Base-by-base conservation (phyloP, 2,113 vertebrate genomes). In the Polypterus senegalus region DNA sequence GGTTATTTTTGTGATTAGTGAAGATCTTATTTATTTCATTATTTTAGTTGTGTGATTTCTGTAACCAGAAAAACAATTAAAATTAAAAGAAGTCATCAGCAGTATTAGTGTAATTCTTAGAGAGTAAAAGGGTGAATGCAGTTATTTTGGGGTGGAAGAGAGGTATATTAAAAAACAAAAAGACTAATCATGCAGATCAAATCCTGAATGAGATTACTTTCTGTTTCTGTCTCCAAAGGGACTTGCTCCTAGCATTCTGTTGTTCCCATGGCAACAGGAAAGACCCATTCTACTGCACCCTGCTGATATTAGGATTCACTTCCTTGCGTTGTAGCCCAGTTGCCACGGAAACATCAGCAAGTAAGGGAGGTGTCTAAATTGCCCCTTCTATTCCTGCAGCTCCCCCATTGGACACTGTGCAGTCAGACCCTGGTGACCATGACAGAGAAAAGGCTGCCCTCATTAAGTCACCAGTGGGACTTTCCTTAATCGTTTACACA, bases 331-430 rank as follows among this genome's bases (percentile, higher is more conserved):
- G 67, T 61, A 62, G 70, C 70, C 59, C 61, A 58, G 67, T 67
- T 62, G 9, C 76, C 69, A 74, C 69, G 65, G 74, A 66, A 71
- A 70, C 73, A 66, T 68, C 65, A 72, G 61, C 62, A 64, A 67
- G 65, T 67, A 61, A 67, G 61, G 71, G 67, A 53, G 64, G 61
- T 61, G 64, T 65, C 62, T 57, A 9, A 60, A 48, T 51, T 51
- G 5, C 53, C 59, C 58, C 57, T 46, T 43, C 46, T 63, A 57
- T 54, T 47, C 63, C 7, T 59, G 11, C 11, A 48, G 53, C 10
- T 46, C 55, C 46, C 45, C 56, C 56, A 7, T 47, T 46, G 6
- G 5, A 10, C 52, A 49, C 54, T 62, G 55, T 58, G 54, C 52
- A 3, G 3, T 54, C 47, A 47, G 45, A 46, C 51, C 54, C 49